These are phyloP conservation scores for Amiota minor DNA, from an alignment of 2,888 invertebrate genomes.

Conservation along the genomic window DNA sequence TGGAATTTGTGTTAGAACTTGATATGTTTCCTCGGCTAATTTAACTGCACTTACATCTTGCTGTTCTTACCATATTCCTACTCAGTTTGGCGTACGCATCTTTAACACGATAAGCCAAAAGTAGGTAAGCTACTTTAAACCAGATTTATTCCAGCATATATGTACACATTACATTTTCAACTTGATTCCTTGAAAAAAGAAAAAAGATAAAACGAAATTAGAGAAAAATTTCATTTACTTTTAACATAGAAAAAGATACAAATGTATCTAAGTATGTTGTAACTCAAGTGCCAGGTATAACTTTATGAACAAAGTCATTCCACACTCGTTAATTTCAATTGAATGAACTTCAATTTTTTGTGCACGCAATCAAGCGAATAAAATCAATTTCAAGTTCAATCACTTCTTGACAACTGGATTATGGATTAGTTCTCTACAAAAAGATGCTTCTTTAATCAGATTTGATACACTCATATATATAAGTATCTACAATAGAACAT, in stretches of 20 bases:
- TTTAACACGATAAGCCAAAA: neutral
- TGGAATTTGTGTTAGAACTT: neutral
- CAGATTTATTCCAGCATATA: too few relatives aligned
- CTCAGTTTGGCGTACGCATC: neutral
- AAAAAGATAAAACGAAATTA: too few relatives aligned
- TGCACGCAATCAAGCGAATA: neutral
- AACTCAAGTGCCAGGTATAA: constrained; percentile 60
- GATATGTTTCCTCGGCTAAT: neutral
- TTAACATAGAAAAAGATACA: too few relatives aligned
- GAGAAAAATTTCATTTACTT: too few relatives aligned
- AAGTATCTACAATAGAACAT: too few relatives aligned
- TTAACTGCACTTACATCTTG: neutral
- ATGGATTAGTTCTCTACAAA: neutral
- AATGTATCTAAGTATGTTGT: too few relatives aligned
- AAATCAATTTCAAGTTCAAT: constrained; percentile 5
- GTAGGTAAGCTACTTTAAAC: constrained; percentile 8
- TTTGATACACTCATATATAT: too few relatives aligned
- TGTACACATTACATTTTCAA: too few relatives aligned
- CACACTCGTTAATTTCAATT: constrained; percentile 14
- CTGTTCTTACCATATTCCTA: neutral
- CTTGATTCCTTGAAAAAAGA: too few relatives aligned
- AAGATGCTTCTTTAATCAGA: too few relatives aligned
- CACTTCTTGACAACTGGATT: neutral
- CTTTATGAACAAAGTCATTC: constrained; percentile 40
- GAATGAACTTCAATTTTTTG: constrained; percentile 7